Conservation (phyloP, 2,888 invertebrate genomes). For the Macropis europaea region DNA sequence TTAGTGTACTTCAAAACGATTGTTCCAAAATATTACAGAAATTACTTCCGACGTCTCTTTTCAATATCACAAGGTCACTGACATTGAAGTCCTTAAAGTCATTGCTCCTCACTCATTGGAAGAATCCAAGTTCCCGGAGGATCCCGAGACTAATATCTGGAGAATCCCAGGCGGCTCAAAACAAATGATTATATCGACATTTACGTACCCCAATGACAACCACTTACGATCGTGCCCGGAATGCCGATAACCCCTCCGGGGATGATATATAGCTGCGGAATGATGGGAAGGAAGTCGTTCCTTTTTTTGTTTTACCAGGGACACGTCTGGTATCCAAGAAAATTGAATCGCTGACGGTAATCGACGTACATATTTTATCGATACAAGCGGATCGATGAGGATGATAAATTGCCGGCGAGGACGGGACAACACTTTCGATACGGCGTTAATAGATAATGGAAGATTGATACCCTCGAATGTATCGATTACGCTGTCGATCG, state of each 20-base stretch:
- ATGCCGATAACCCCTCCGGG: constrained; percentile 42
- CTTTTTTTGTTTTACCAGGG: constrained; percentile 3
- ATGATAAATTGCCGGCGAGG: constrained; percentile 12
- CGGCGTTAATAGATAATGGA: background rate
- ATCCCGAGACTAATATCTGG: no score
- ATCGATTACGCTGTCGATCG: no score
- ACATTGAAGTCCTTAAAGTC: no score
- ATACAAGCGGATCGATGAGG: constrained; percentile 40
- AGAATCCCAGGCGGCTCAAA: background rate
- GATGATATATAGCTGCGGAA: constrained; percentile 49
- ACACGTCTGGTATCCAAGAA: constrained; percentile 3
- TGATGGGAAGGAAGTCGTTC: constrained; percentile 30
- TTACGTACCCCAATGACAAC: constrained; percentile 52
- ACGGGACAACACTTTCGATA: background rate
- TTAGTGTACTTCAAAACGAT: no score
- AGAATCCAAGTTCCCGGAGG: no score
- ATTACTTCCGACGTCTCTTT: no score
- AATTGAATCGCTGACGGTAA: constrained; percentile 34
- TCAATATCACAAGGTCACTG: no score
- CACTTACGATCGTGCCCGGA: constrained; percentile 44
- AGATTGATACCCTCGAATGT: constrained; percentile 9
- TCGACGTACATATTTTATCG: constrained; percentile 33
- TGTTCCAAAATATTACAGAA: no score
- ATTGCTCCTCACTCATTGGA: no score
- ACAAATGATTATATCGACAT: constrained; percentile 48